Evolutionary conservation across 2,888 invertebrate genomes (phyloP), one percentile per base, ranked within the genome.

Genomic region (Gnatocerus cornutus): DNA sequence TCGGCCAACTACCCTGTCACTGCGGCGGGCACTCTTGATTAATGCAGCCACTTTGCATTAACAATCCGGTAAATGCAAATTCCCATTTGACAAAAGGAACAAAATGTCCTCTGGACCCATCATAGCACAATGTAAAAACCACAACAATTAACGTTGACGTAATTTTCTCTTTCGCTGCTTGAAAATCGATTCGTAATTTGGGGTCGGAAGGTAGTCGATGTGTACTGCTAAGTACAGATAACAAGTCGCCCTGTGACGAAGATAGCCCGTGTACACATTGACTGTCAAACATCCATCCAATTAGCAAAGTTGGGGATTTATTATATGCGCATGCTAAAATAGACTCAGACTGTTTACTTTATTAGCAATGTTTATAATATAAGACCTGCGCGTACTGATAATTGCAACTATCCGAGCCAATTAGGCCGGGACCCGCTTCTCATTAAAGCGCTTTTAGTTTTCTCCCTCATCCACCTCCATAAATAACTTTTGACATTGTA

Each of bases 11-110:
- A 79, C 79, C 78, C 82, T 79, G 80, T 80, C 81, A 78, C 79
- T 82, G 81, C 78, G 82, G 81, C 78, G 80, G 80, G 81, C 81
- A 80, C 81, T 80, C 81, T 80, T 83, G 84, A 84, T 84, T 84
- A 84, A 84, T 84, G 84, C 83, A 81, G 79, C 83, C 84, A 81
- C 83, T 84, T 83, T 83, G 80, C 83, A 84, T 84, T 84, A 84
- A 84, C 84, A 84, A 82, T 84, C 83, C 84, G 80, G 84, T 84
- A 84, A 84, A 84, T 84, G 80, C 79, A 81, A 81, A 81, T 80
- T 79, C 75, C 72, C 74, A 63, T 76, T 73, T 65, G 71, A 71
- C 75, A 73, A 78, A 77, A 78, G 76, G 75, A 76, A 74, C 76
- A 73, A 59, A 48, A 63, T 45, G 48, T 46, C 50, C 39, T 39